phyloP scores from a whole-genome alignment of 2,797 vertebrate species.

The Meriones psammophilus region DNA sequence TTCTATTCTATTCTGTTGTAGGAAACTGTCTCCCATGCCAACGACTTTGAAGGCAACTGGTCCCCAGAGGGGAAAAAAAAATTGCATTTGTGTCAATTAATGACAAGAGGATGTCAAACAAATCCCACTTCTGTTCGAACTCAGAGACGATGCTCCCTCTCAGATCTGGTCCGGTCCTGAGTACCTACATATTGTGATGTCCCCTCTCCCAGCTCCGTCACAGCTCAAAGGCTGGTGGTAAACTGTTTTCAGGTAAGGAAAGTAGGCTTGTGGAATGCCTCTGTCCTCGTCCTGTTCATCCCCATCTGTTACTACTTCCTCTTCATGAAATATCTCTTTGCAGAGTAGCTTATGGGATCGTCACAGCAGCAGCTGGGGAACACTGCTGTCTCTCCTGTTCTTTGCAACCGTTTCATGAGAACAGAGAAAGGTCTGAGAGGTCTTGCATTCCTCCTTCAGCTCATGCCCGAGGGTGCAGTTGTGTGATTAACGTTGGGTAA shows the following conservation, averaged over 20 bases:
- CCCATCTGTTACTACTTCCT: background rate
- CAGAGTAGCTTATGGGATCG: slow-evolving; percentile 35
- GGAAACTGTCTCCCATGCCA: background rate
- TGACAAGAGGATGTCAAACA: background rate
- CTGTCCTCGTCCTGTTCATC: background rate
- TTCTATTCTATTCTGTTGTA: slow-evolving; percentile 69
- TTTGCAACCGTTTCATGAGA: slow-evolving; percentile 38
- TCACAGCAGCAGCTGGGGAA: slow-evolving; percentile 41
- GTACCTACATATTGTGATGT: background rate
- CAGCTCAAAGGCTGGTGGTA: background rate
- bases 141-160: background rate
- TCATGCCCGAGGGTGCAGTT: background rate
- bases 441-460: slow-evolving; percentile 18
- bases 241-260: background rate
- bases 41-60: background rate
- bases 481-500: background rate
- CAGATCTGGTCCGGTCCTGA: background rate
- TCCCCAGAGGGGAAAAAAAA: background rate
- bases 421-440: slow-evolving; percentile 45
- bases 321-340: slow-evolving; percentile 67
- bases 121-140: background rate
- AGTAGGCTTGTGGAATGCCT: background rate
- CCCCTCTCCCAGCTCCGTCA: background rate
- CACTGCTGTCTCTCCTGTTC: background rate
- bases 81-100: slow-evolving; percentile 22